Percentiles rank a stretch among this genome's conserved stretches.
phyloP scores from a whole-genome alignment of 2,888 invertebrate genomes.

The Seladonia tumulorum region DNA sequence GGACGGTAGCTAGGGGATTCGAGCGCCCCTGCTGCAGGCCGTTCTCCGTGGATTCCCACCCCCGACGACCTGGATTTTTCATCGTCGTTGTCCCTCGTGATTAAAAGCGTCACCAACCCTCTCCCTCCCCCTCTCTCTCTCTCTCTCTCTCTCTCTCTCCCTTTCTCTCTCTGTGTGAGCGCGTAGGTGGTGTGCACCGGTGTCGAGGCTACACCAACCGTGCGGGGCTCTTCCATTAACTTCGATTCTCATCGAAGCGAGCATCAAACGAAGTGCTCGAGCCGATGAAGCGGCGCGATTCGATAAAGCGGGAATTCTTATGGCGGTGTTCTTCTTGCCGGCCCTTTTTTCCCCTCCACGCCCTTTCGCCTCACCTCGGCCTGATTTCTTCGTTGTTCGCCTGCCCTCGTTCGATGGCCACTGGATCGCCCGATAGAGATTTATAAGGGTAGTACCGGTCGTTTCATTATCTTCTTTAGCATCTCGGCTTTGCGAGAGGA shows the following conservation, averaged over 20 bases:
- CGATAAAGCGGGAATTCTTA: slow-evolving; percentile 59
- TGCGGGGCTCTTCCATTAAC: slow-evolving; percentile 60
- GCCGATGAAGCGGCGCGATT: slow-evolving; percentile 55
- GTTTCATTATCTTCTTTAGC: background rate
- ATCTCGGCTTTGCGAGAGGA: background rate
- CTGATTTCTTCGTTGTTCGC: slow-evolving; percentile 18
- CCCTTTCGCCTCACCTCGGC: background rate
- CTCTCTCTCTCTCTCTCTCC: background rate
- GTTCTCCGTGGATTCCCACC: slow-evolving; percentile 84
- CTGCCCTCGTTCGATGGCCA: background rate
- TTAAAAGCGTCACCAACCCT: slow-evolving; percentile 63
- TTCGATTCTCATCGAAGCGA: slow-evolving; percentile 69
- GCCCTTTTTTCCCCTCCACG: background rate
- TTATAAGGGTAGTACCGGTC: background rate
- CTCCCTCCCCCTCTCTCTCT: background rate
- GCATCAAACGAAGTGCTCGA: slow-evolving; percentile 60
- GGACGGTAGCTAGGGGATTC: slow-evolving; percentile 63
- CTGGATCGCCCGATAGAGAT: background rate
- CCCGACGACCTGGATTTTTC: slow-evolving; percentile 72
- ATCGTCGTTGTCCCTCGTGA: slow-evolving; percentile 63
- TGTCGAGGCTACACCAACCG: slow-evolving; percentile 10
- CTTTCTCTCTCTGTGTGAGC: background rate
- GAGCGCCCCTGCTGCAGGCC: slow-evolving; percentile 84
- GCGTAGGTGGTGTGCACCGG: slow-evolving; percentile 35
- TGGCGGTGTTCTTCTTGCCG: slow-evolving; percentile 18